A percentile compares a stretch with the other conserved stretches of the same genome.
Conservation (phyloP, 2,797 vertebrate species). For the Scarus forsteni region DNA sequence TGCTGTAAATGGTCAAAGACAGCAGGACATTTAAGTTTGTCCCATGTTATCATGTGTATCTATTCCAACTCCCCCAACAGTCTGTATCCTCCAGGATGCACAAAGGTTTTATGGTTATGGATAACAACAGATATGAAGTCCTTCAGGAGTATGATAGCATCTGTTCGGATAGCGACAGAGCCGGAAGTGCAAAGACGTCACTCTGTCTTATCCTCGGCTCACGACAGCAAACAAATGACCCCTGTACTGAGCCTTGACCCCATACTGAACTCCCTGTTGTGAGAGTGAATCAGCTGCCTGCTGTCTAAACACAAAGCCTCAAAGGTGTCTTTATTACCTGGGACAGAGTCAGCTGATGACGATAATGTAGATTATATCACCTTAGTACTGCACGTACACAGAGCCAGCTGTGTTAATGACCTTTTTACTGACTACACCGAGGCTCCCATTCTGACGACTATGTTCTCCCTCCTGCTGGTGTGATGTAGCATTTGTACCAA, state of each 20-base stretch:
- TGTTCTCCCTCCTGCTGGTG: conserved; percentile 5
- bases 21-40: too few species aligned
- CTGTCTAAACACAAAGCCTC: neutral
- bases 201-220: neutral
- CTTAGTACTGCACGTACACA: neutral
- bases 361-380: neutral
- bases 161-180: neutral
- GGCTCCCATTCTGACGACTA: neutral
- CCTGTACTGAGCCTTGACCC: neutral
- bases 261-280: neutral
- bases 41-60: too few species aligned
- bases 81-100: too few species aligned
- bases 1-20: too few species aligned
- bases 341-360: neutral
- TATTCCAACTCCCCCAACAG: too few species aligned
- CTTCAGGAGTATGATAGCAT: neutral
- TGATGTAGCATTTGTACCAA: conserved; percentile 7
- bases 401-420: conserved; percentile 3
- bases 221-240: neutral
- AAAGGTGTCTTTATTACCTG: neutral
- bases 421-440: neutral
- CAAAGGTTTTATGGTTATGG: too few species aligned
- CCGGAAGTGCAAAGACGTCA: neutral
- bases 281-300: neutral
- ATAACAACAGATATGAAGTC: neutral